A percentile compares a stretch with the other conserved stretches of the same genome.
Evolutionary conservation across 1,140 invertebrate genomes (phyloP).

Genomic region (Trichogramma pretiosum): DNA sequence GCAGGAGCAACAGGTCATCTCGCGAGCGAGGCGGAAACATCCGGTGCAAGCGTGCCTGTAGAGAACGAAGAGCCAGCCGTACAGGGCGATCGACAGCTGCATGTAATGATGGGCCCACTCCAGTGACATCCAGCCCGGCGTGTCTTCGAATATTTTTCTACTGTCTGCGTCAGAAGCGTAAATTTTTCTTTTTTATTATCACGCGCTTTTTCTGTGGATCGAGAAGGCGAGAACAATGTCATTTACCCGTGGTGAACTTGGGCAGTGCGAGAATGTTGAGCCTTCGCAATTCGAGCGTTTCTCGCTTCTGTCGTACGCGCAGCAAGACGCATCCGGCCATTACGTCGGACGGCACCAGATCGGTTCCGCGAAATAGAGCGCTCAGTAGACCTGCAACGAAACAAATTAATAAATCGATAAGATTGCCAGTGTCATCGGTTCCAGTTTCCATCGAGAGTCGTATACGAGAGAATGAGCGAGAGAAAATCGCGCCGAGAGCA

Average conservation of each 20-base stretch:
- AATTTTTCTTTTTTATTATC: background rate
- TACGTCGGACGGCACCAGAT: slow-evolving; percentile 81
- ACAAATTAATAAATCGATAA: no score
- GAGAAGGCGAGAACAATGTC: background rate
- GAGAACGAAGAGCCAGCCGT: slow-evolving; percentile 84
- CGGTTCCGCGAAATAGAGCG: slow-evolving; percentile 69
- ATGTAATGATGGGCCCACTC: slow-evolving; percentile 67
- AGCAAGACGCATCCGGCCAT: slow-evolving; percentile 78
- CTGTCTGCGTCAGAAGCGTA: slow-evolving; percentile 22
- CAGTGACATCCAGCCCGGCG: slow-evolving; percentile 71
- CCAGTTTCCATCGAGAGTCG: no score
- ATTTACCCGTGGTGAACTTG: slow-evolving; percentile 58
- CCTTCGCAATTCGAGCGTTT: slow-evolving; percentile 58
- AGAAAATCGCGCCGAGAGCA: no score
- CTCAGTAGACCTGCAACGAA: slow-evolving; percentile 53
- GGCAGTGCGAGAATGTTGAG: slow-evolving; percentile 60
- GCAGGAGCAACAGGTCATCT: slow-evolving; percentile 67
- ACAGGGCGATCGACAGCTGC: slow-evolving; percentile 71
- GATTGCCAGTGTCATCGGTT: no score
- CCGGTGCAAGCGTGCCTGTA: slow-evolving; percentile 66
- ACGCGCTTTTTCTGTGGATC: background rate
- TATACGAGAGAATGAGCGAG: no score
- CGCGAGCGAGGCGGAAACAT: slow-evolving; percentile 60
- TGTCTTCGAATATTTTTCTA: slow-evolving; percentile 51
- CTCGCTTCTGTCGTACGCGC: slow-evolving; percentile 61